Percentiles rank a stretch among this genome's conserved stretches.
Conservation (phyloP, 2,797 vertebrate species). For the Ctenochaetus hawaiiensis region DNA sequence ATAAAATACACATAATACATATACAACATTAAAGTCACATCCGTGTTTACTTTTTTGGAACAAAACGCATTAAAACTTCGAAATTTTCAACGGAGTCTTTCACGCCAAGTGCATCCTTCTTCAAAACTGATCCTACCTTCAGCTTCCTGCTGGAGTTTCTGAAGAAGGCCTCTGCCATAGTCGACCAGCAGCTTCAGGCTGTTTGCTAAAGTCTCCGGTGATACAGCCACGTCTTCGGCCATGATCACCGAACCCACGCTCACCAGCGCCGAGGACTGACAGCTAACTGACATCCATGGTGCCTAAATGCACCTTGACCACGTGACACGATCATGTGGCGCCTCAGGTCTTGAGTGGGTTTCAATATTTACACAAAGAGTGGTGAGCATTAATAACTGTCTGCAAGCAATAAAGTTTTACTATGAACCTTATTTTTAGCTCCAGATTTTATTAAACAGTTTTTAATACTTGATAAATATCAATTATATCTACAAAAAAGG, state of each 20-base stretch:
- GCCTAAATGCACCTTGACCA: not conserved
- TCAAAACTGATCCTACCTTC: constrained; percentile 53
- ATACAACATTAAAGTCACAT: too few species aligned
- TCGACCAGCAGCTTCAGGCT: constrained; percentile 58
- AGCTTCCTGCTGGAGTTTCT: constrained; percentile 55
- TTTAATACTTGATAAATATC: too few species aligned
- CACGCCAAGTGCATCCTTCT: too few species aligned
- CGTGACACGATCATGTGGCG: constrained; percentile 14
- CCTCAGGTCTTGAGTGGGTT: fast-evolving
- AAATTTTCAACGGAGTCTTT: too few species aligned
- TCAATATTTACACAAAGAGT: not conserved
- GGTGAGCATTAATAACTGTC: too few species aligned
- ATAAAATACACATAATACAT: not conserved
- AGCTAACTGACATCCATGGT: fast-evolving
- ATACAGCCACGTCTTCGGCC: constrained; percentile 47
- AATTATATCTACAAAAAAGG: too few species aligned
- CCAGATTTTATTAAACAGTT: too few species aligned
- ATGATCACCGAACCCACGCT: constrained; percentile 11
- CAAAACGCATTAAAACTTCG: too few species aligned
- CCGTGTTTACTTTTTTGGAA: too few species aligned
- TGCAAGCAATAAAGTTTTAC: too few species aligned
- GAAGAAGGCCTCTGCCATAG: constrained; percentile 46
- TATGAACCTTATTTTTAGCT: too few species aligned
- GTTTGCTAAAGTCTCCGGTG: constrained; percentile 40
- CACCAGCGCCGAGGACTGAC: fast-evolving